Conservation (phyloP, 2,113 vertebrate species). For the Nesogale talazaci region DNA sequence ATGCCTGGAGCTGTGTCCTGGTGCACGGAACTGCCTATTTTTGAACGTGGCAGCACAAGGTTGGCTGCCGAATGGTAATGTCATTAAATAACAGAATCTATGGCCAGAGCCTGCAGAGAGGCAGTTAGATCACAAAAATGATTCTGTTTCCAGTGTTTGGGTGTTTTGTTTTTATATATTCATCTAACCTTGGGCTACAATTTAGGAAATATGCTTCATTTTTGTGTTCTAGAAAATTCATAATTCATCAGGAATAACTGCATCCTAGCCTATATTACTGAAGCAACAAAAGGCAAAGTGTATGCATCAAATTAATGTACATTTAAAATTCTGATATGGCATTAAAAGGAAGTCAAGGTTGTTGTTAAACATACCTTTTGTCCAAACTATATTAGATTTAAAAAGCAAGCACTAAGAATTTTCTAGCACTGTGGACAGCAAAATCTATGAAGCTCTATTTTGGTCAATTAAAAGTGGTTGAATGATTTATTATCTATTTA, state of each 20-base stretch:
- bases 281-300: conserved; percentile 73
- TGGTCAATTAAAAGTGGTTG: conserved; percentile 5
- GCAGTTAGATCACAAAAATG: background rate
- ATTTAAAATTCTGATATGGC: background rate
- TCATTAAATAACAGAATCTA: conserved; percentile 47
- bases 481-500: conserved; percentile 54
- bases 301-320: conserved; percentile 63
- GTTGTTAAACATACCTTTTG: background rate
- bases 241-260: conserved; percentile 61
- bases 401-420: conserved; percentile 22
- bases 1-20: background rate
- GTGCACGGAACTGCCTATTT: background rate
- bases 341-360: conserved; percentile 66
- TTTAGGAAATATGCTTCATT: conserved; percentile 19
- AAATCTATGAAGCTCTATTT: background rate
- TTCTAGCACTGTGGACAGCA: background rate
- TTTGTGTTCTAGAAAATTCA: conserved; percentile 57
- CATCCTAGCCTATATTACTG: conserved; percentile 54
- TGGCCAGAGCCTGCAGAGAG: conserved; percentile 35
- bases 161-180: conserved; percentile 3
- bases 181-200: background rate
- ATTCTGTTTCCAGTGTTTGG: conserved; percentile 11
- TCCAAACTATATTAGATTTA: conserved; percentile 6
- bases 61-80: background rate
- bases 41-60: conserved; percentile 7